These are phyloP conservation scores for Parauchenoglanis ngamensis DNA, from an alignment of 2,797 vertebrate species.

Conservation along the genomic window DNA sequence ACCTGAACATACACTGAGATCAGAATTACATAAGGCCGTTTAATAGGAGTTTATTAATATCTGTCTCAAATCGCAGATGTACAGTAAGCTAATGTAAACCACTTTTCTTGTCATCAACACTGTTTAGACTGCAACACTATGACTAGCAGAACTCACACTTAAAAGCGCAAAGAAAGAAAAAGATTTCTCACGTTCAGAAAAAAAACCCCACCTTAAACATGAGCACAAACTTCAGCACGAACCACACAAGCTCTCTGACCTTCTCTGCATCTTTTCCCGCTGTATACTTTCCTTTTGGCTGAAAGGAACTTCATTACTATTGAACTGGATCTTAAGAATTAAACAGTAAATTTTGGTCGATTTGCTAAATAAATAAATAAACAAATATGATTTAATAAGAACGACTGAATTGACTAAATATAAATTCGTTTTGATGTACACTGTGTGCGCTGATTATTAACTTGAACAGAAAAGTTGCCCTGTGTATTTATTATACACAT, in stretches of 20 bases:
- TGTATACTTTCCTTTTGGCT: not conserved
- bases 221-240: not conserved
- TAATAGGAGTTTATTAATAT: not conserved
- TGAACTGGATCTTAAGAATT: too few relatives aligned
- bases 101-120: not conserved
- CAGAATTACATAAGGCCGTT: not conserved
- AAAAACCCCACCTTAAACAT: not conserved
- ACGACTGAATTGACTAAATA: not conserved
- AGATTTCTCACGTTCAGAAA: not conserved
- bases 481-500: not conserved
- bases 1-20: not conserved
- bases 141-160: not conserved
- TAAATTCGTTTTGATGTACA: not conserved
- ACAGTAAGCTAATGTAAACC: too few relatives aligned
- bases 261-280: not conserved
- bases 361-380: too few relatives aligned
- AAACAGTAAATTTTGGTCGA: too few relatives aligned
- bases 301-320: not conserved
- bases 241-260: not conserved
- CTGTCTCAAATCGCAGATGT: not conserved
- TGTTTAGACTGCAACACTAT: not conserved
- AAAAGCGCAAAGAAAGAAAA: not conserved
- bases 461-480: not conserved
- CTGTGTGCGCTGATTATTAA: not conserved
- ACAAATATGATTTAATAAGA: too few relatives aligned